Evolutionary conservation across 2,797 vertebrate genomes (phyloP).

Genomic region (Eupleurogrammus muticus): DNA sequence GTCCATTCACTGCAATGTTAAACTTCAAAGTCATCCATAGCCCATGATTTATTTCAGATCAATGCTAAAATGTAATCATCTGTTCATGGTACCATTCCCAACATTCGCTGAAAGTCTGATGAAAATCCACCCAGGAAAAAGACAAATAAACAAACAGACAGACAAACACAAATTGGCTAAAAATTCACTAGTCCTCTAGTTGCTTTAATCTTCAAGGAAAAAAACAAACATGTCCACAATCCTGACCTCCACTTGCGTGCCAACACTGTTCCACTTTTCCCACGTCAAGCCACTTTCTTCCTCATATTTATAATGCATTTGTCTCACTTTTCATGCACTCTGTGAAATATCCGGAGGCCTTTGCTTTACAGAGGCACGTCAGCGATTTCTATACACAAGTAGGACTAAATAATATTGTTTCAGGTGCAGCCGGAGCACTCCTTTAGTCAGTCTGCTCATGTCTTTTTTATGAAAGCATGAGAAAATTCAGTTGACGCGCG

Average conservation of each 20-base stretch:
- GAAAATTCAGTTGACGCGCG: slow-evolving; percentile 16
- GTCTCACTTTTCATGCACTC: not conserved
- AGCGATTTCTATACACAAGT: no score
- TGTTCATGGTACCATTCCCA: no score
- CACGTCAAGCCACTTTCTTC: not conserved
- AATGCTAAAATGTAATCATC: no score
- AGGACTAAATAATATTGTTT: not conserved
- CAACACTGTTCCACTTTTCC: not conserved
- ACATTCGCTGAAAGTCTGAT: no score
- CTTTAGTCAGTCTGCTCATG: not conserved
- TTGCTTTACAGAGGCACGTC: not conserved
- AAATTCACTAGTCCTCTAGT: not conserved
- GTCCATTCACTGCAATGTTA: no score
- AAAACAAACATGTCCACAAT: not conserved
- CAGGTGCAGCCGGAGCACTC: not conserved
- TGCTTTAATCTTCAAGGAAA: not conserved
- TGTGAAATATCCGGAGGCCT: not conserved
- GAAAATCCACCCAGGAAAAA: no score
- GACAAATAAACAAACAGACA: no score
- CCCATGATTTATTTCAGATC: no score
- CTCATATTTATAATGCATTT: not conserved
- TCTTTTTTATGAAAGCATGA: not conserved
- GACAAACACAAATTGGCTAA: not conserved
- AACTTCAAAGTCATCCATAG: no score
- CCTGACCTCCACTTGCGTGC: not conserved